These are phyloP conservation scores for Glossophaga mutica DNA, from an alignment of 2,797 vertebrate genomes.

Conservation along the genomic window DNA sequence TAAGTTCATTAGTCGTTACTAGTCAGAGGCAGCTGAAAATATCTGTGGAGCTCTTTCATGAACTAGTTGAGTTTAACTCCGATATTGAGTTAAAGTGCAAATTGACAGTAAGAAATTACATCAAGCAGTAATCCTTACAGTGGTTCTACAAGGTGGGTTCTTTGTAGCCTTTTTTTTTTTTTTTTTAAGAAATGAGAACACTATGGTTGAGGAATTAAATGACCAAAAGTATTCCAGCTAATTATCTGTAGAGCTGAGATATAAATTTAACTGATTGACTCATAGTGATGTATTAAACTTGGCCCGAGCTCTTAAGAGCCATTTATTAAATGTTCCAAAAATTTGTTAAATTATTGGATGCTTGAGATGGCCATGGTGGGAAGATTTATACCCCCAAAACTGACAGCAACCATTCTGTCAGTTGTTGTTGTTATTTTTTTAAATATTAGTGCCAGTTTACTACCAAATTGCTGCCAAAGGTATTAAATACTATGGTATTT, in stretches of 20 bases:
- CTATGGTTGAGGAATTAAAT: not conserved
- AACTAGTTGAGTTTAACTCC: not conserved
- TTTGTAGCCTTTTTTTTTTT: too few species aligned
- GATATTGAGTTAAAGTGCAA: not conserved
- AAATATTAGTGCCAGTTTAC: not conserved
- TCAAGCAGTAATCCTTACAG: not conserved
- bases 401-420: not conserved
- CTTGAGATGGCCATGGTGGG: not conserved
- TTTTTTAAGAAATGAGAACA: not conserved
- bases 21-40: not conserved
- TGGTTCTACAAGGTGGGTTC: not conserved
- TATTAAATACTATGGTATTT: not conserved
- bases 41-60: not conserved
- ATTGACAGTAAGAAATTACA: not conserved
- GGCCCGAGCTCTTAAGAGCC: not conserved
- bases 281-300: too few species aligned
- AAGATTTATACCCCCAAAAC: not conserved
- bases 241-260: not conserved
- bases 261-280: not conserved
- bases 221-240: not conserved
- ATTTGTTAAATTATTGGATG: not conserved
- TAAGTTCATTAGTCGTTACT: not conserved
- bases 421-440: not conserved
- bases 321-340: not conserved
- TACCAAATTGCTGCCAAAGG: not conserved